These are phyloP conservation scores for Drosophila cardini DNA, from an alignment of 1,140 invertebrate species.

Conservation along the genomic window DNA sequence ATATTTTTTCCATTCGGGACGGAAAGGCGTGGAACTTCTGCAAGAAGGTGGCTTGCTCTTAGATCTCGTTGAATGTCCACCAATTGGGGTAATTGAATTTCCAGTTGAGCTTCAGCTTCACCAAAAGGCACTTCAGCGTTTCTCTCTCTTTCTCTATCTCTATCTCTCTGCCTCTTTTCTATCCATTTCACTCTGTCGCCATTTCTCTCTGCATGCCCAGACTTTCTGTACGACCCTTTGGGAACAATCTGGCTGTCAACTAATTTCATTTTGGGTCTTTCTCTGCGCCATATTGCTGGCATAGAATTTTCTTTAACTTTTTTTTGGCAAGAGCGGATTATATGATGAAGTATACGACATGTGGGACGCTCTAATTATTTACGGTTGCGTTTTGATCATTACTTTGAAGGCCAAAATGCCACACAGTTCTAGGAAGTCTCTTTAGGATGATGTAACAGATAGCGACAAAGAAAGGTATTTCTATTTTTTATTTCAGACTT, in stretches of 20 bases:
- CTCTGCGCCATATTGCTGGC: slow-evolving; percentile 32
- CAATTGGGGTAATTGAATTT: slow-evolving; percentile 79
- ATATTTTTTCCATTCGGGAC: slow-evolving; percentile 30
- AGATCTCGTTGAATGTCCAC: slow-evolving; percentile 25
- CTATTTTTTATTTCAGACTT: no score
- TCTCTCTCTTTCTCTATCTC: not conserved
- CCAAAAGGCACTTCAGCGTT: slow-evolving; percentile 16
- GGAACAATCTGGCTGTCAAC: slow-evolving; percentile 67
- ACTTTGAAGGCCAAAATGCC: slow-evolving; percentile 20
- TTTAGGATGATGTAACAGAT: no score
- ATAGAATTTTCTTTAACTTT: slow-evolving; percentile 12
- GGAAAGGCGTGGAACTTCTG: slow-evolving; percentile 15
- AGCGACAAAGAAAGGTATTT: no score
- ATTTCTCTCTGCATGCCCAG: not conserved
- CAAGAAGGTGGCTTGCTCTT: slow-evolving; percentile 30
- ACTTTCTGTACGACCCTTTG: not conserved
- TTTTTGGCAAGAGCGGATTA: slow-evolving; percentile 55
- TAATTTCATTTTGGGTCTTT: slow-evolving; percentile 68
- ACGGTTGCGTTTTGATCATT: slow-evolving; percentile 45
- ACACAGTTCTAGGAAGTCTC: not conserved
- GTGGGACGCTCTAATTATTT: slow-evolving; percentile 41
- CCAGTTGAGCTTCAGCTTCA: slow-evolving; percentile 47
- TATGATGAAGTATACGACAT: slow-evolving; percentile 42
- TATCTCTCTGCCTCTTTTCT: not conserved
- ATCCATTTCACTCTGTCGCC: not conserved